phyloP scores from a whole-genome alignment of 2,113 vertebrate species.

The Aegotheles bennettii region DNA sequence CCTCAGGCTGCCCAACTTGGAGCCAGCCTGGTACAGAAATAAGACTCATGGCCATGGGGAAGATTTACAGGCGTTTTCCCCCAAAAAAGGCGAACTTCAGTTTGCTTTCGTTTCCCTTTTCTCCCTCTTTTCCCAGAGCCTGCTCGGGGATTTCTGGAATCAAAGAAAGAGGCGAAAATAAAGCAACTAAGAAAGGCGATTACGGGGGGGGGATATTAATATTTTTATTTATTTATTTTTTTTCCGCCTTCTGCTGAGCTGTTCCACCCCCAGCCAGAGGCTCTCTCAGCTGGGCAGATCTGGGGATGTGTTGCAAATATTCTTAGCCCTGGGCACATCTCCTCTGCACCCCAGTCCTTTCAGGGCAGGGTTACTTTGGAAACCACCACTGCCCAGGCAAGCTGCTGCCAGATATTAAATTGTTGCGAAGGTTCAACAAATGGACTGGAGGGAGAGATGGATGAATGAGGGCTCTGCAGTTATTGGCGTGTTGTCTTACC shows the following conservation, averaged over 20 bases:
- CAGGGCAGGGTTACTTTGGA: slow-evolving; percentile 32
- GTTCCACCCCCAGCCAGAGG: neutral
- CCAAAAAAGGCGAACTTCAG: neutral
- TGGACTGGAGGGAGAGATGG: neutral
- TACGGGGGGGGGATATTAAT: neutral
- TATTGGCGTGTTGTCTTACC: neutral
- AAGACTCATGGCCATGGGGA: neutral
- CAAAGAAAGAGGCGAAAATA: neutral
- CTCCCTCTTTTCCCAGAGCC: neutral
- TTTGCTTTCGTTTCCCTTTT: neutral
- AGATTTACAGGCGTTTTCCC: neutral
- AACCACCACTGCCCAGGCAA: slow-evolving; percentile 5
- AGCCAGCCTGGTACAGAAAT: neutral
- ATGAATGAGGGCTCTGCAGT: neutral
- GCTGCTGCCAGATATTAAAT: slow-evolving; percentile 54
- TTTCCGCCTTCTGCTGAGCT: neutral
- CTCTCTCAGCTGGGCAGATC: neutral
- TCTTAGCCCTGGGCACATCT: neutral
- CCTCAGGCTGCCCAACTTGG: neutral
- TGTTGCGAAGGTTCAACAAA: slow-evolving; percentile 37
- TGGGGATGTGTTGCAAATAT: neutral
- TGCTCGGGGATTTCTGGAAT: neutral
- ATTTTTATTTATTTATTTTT: neutral
- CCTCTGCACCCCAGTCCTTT: neutral
- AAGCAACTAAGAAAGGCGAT: neutral